Evolutionary conservation across 2,113 vertebrate species (phyloP), one percentile per base, ranked within the genome.

Genomic region (Origma solitaria): DNA sequence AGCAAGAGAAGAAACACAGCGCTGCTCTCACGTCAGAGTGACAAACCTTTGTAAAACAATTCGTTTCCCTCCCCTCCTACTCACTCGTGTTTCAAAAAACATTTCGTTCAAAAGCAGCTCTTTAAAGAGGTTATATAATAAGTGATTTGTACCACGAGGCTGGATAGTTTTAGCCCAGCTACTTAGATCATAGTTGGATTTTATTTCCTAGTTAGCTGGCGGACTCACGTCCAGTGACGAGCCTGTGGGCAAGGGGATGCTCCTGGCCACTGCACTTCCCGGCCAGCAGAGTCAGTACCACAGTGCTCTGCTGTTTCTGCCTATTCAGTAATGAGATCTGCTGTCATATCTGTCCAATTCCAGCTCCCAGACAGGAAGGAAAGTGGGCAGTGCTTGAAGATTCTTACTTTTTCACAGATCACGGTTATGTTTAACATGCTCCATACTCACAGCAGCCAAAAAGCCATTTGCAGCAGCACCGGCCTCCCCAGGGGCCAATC

Each of bases 321-420:
- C 86, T 90, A 15, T 60, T 90, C 78, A 93, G 60, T 95, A 82
- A 91, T 17, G 76, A 97, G 90, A 71, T 96, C 82, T 86, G 93
- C 95, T 61, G 58, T 40, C 78, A 20, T 65, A 58, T 84, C 84
- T 57, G 58, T 77, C 91, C 92, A 94, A 54, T 72, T 96, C 89
- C 86, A 94, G 91, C 95, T 97, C 98, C 96, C 97, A 98, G 96
- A 97, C 98, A 98, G 98, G 98, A 98, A 98, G 98, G 98, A 96
- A 97, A 97, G 97, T 96, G 96, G 97, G 97, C 96, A 95, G 88
- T 77, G 90, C 96, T 97, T 96, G 95, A 98, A 97, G 98, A 98
- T 97, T 97, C 89, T 97, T 97, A 94, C 97, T 97, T 98, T 98
- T 98, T 98, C 98, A 97, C 96, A 95, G 94, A 97, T 93, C 96